Percentiles rank a stretch among this genome's conserved stretches.
Conservation (phyloP, 2,797 vertebrate genomes). For the Pseudopleuronectes americanus region DNA sequence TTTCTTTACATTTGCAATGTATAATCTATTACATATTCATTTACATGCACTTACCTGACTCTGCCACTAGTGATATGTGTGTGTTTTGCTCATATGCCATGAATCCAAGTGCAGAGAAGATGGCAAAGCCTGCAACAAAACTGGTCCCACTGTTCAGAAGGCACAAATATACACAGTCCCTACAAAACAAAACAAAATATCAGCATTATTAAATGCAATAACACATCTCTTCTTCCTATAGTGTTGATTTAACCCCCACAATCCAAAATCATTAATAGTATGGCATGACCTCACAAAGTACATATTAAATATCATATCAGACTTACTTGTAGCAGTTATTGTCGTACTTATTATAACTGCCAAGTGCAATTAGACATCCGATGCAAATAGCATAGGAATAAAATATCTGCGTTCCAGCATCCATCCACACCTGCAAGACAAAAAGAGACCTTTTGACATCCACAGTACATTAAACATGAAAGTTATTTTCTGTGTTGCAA, state of each 20-base stretch:
- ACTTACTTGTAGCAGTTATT: slow-evolving; percentile 88
- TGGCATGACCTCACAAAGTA: no score
- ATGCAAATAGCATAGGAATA: slow-evolving; percentile 87
- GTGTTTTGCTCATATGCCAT: slow-evolving; percentile 86
- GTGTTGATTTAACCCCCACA: not conserved
- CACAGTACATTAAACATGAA: slow-evolving; percentile 4
- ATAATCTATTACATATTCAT: not conserved
- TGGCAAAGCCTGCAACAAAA: slow-evolving; percentile 87
- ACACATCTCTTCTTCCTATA: not conserved
- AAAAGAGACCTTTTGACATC: not conserved
- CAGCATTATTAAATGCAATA: not conserved
- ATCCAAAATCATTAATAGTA: not conserved
- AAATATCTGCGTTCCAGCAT: slow-evolving; percentile 88
- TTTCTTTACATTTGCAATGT: no score
- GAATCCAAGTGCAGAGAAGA: slow-evolving; percentile 87
- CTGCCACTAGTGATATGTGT: slow-evolving; percentile 84
- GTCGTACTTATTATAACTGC: slow-evolving; percentile 88
- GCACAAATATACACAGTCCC: slow-evolving; percentile 85
- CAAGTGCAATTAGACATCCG: slow-evolving; percentile 83
- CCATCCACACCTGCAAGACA: slow-evolving; percentile 86
- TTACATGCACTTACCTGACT: slow-evolving; percentile 78
- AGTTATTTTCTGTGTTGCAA: not conserved
- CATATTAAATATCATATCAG: no score
- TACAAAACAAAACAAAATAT: slow-evolving; percentile 55
- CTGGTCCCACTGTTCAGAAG: slow-evolving; percentile 87